Evolutionary conservation across 2,797 vertebrate species (phyloP), one percentile per base, ranked within the genome.

Genomic region (Peromyscus aztecus): DNA sequence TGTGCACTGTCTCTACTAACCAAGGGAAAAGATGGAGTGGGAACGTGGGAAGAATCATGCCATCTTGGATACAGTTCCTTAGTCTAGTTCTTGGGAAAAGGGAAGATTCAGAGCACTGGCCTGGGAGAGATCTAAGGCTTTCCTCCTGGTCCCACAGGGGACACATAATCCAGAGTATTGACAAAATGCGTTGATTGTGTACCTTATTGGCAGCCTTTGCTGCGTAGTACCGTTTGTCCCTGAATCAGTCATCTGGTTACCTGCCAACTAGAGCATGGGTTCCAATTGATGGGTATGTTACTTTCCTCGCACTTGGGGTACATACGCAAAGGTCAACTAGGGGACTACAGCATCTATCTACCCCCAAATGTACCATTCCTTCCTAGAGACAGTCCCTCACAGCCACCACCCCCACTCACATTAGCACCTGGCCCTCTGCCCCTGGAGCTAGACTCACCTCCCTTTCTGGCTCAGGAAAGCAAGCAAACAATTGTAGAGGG

Each of bases 51-150:
- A 31, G 14, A 29, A 31, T 40, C 77, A 49, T 17, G 8, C 49
- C 10, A 2, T 24, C n/a, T 52, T 57, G 21, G 17, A 61, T 17
- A 23, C 19, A 29, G 40, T 11, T 7, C 67, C 17, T 67, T 3
- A 31, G 46, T 31, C 89, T 78, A 37, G 31, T 13, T 27, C 16
- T 76, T 61, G 7, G 23, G 24, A 1, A 37, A 34, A 13, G 24
- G 34, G 43, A 27, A 52, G 46, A 24, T 40, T 21, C 46, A 23
- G 40, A 82, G 31, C 13, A 12, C 43, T 27, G 4, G 24, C 29
- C 17, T 1, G 4, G 7, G 14, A 69, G n/a, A 46, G 69, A 31
- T 4, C 0, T 1, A 3, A 4, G 57, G 16, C 11, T 17, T 37
- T 19, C 52, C 69, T 63, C 59, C 31, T 1, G 6, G 4, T 19